Conservation (phyloP, 2,888 invertebrate genomes). For the Patella depressa region DNA sequence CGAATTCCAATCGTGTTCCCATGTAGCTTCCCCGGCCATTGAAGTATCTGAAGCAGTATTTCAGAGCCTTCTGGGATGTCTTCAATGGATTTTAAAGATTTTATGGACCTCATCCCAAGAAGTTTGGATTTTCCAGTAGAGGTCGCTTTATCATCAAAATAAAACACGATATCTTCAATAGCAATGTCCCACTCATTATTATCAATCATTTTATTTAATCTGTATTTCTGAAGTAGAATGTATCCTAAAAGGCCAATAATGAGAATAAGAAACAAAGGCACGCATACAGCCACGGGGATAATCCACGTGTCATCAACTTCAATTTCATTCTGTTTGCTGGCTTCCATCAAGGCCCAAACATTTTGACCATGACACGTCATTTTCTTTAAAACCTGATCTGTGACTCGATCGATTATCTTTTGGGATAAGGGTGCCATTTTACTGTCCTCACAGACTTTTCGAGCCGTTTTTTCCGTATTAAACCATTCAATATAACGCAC, state of each 20-base stretch:
- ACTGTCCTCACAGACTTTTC: slow-evolving; percentile 31
- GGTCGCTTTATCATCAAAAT: slow-evolving; percentile 41
- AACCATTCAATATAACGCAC: slow-evolving; percentile 63
- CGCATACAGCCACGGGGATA: slow-evolving; percentile 40
- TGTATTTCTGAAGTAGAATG: slow-evolving; percentile 45
- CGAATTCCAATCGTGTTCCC: slow-evolving; percentile 49
- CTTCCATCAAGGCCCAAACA: slow-evolving; percentile 45
- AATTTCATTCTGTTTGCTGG: slow-evolving; percentile 45
- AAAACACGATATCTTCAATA: slow-evolving; percentile 57
- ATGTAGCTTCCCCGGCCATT: slow-evolving; percentile 61
- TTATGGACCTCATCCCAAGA: slow-evolving; percentile 34
- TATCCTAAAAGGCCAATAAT: slow-evolving; percentile 40
- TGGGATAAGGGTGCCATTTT: slow-evolving; percentile 53
- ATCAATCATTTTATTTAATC: slow-evolving; percentile 48
- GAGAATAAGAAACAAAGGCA: slow-evolving; percentile 41
- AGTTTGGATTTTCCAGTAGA: slow-evolving; percentile 36
- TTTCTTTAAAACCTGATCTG: slow-evolving; percentile 41
- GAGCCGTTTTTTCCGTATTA: slow-evolving; percentile 36
- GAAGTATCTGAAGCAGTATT: slow-evolving; percentile 41
- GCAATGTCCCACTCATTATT: slow-evolving; percentile 57
- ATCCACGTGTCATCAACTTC: slow-evolving; percentile 43
- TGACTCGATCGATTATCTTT: slow-evolving; percentile 35
- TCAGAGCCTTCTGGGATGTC: slow-evolving; percentile 40
- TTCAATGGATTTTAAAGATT: slow-evolving; percentile 38
- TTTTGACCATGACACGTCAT: slow-evolving; percentile 52